These are phyloP conservation scores for Cinclus cinclus DNA, from an alignment of 2,113 vertebrate species.

Conservation along the genomic window DNA sequence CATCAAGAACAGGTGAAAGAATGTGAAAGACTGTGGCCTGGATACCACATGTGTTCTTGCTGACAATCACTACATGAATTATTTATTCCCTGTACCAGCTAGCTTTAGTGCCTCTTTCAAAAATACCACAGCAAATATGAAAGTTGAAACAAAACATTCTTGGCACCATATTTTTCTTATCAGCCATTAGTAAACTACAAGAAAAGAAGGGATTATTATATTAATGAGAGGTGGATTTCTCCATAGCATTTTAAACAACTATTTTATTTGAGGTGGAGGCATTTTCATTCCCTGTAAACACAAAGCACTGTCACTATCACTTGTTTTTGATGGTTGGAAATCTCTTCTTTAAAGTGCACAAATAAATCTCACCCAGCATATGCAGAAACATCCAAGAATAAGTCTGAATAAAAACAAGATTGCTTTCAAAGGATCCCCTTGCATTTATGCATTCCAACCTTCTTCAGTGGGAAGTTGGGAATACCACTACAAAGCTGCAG, in stretches of 20 bases:
- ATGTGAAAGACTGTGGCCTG: not conserved
- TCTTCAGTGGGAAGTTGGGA: not conserved
- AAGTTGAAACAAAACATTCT: not conserved
- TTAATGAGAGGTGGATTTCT: not conserved
- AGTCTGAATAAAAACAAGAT: not conserved
- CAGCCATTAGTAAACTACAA: not conserved
- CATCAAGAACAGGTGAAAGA: conserved; percentile 41
- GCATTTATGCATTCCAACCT: not conserved
- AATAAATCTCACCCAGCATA: not conserved
- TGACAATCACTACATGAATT: not conserved
- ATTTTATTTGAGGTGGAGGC: not conserved
- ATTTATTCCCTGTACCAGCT: not conserved
- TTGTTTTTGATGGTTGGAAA: not conserved
- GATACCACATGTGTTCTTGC: conserved; percentile 7
- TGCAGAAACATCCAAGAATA: not conserved
- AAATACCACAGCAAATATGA: not conserved
- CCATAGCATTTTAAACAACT: not conserved
- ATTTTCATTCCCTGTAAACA: not conserved
- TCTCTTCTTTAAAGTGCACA: not conserved
- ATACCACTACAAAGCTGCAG: not conserved
- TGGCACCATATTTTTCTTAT: not conserved
- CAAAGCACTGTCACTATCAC: not conserved
- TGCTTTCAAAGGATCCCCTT: not conserved
- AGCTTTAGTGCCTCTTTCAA: not conserved
- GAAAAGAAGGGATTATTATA: not conserved